Base-by-base conservation (phyloP, 1,140 invertebrate species). In the Musca vetustissima region DNA sequence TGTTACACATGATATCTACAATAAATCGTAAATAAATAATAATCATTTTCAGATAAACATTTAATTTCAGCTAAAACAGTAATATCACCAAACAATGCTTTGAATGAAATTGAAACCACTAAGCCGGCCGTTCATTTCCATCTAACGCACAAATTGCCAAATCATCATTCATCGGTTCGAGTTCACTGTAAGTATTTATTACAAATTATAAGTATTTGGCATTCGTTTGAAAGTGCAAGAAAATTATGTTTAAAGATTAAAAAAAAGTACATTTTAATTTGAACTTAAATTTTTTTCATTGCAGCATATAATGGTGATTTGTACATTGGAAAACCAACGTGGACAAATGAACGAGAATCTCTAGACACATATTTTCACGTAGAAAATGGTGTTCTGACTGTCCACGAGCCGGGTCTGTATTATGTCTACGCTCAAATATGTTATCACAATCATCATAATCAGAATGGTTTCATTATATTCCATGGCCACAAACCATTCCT, bases 361-460 rank as follows among this genome's bases (percentile, higher is more conserved):
- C 73, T 74, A 69, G 69, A 77, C 36, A 64, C 74, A 4, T 71
- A 76, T 36, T 81, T 78, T 28, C 67, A 32, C 0, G 57, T 77
- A 9, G 61, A 73, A 19, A 70, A 72, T n/a, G 89, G 88, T 3
- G 76, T 80, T 13, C 71, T 89, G 1, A 86, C 84, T 0, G 83
- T 90, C 4, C 83, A 84, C 49, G 85, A 88, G 59, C 65, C 84
- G 17, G 89, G 89, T 50, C 74, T 90, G 6, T 90, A 90, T 75
- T 85, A 89, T 64, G 82, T 88, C n/a, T 90, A 90, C 74, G 87
- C 87, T 2, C 89, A 90, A 78, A 86, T 91, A 32, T 89, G 87
- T 75, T 91, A 90, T 72, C 76, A 88, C 11, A 89, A 91, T 72
- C 83, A 85, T 14, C 87, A 90, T 71, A 87, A 89, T 68, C 84